These are phyloP conservation scores for Lacerta bilineata DNA, from an alignment of 2,797 vertebrate genomes.

Conservation along the genomic window DNA sequence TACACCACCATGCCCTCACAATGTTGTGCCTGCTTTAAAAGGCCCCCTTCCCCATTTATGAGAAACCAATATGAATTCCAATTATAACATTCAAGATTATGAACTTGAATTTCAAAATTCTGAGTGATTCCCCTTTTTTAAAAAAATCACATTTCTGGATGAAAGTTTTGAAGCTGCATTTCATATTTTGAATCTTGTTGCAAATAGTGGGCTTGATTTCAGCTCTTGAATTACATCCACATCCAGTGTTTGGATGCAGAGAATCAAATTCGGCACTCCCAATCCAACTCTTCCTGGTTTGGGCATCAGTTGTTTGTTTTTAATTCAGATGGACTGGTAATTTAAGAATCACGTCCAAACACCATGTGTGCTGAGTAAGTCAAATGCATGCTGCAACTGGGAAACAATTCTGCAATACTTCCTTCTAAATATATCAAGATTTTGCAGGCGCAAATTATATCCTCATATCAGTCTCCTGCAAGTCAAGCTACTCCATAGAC, in stretches of 20 bases:
- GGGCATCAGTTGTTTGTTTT: neutral
- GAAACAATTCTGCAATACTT: slow-evolving; percentile 10
- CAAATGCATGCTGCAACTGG: neutral
- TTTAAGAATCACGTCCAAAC: slow-evolving; percentile 13
- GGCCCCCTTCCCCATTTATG: neutral
- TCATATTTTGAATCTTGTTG: slow-evolving; percentile 5
- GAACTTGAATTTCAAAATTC: too few relatives aligned
- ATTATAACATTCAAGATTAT: too few relatives aligned
- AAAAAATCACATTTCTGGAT: neutral
- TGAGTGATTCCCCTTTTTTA: neutral
- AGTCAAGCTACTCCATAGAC: neutral
- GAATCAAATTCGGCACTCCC: neutral
- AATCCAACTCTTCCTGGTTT: neutral
- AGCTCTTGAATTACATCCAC: neutral
- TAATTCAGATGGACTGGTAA: neutral
- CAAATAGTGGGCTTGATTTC: neutral
- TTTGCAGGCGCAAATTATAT: neutral
- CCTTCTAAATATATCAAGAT: slow-evolving; percentile 33
- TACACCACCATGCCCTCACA: neutral
- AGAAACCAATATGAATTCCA: neutral
- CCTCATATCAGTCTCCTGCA: neutral
- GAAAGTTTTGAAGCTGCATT: neutral
- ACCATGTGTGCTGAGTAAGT: slow-evolving; percentile 12
- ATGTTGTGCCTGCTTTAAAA: neutral
- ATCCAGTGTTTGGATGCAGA: neutral